Evolutionary conservation across 2,888 invertebrate genomes (phyloP).

Genomic region (Syrista parreyssii): DNA sequence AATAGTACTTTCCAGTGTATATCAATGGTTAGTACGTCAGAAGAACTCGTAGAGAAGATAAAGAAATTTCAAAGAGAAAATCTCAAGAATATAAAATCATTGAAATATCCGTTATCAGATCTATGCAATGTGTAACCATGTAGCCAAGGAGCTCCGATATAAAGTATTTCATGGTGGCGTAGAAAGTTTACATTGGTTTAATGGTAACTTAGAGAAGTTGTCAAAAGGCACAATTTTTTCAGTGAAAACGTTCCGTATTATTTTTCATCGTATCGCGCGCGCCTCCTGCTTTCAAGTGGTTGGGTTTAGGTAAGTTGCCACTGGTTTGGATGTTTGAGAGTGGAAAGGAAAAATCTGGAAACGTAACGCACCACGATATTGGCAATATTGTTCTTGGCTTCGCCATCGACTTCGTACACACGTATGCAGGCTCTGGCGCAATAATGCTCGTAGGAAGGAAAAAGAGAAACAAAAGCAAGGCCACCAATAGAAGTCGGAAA

Average conservation of each 20-base stretch:
- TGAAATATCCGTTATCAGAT: background rate
- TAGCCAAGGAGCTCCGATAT: no score
- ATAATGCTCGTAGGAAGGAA: background rate
- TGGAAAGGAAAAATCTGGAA: conserved; percentile 2
- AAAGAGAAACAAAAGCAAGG: background rate
- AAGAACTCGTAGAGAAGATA: background rate
- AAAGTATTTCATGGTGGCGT: no score
- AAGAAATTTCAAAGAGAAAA: background rate
- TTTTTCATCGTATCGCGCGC: background rate
- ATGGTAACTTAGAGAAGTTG: background rate
- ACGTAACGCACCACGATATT: conserved; percentile 18
- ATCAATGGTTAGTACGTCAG: background rate
- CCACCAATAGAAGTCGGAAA: background rate
- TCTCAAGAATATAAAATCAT: background rate
- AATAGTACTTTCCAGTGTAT: no score
- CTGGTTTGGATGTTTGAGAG: background rate
- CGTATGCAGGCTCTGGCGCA: background rate
- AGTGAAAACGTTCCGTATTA: background rate
- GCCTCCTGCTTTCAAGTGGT: background rate
- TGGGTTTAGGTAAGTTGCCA: background rate
- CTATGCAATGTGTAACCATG: no score
- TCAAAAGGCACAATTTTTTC: background rate
- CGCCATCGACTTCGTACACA: conserved; percentile 2
- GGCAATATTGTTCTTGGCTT: conserved; percentile 15
- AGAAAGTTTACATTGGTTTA: background rate